These are phyloP conservation scores for Blastomussa wellsi DNA, from an alignment of 92 coral and sea anemone genomes.

Conservation along the genomic window DNA sequence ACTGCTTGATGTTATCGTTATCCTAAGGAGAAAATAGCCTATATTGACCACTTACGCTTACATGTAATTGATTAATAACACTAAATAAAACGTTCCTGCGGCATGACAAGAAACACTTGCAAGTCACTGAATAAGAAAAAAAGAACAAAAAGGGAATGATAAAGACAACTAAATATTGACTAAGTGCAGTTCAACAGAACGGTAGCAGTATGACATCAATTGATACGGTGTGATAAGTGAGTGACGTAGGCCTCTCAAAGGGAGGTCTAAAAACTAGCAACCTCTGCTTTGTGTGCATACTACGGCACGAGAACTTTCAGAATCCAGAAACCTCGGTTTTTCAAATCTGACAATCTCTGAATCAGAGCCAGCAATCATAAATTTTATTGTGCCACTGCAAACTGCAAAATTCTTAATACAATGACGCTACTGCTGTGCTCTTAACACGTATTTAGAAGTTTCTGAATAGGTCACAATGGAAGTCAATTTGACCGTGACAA, in stretches of 20 bases:
- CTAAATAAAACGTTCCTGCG: too few species aligned
- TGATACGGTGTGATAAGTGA: background rate
- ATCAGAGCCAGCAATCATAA: background rate
- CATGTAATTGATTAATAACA: too few species aligned
- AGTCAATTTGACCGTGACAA: constrained; percentile 1
- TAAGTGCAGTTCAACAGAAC: background rate
- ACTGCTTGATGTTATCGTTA: too few species aligned
- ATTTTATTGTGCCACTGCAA: background rate
- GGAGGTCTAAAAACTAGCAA: background rate
- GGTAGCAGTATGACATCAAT: background rate
- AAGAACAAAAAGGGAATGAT: background rate
- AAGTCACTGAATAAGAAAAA: constrained; percentile 3
- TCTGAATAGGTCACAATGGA: background rate
- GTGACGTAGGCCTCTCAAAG: background rate
- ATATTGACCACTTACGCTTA: too few species aligned
- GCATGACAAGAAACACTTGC: too few species aligned
- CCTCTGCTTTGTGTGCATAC: background rate
- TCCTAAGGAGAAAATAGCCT: too few species aligned
- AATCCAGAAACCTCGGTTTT: background rate
- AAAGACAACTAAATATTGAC: constrained; percentile 16
- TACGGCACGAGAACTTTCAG: background rate
- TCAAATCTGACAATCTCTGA: background rate
- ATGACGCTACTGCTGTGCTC: background rate
- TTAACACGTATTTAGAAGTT: background rate
- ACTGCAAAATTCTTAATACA: background rate